Conservation (phyloP, 2,797 vertebrate species). For the Leptoclinus maculatus region DNA sequence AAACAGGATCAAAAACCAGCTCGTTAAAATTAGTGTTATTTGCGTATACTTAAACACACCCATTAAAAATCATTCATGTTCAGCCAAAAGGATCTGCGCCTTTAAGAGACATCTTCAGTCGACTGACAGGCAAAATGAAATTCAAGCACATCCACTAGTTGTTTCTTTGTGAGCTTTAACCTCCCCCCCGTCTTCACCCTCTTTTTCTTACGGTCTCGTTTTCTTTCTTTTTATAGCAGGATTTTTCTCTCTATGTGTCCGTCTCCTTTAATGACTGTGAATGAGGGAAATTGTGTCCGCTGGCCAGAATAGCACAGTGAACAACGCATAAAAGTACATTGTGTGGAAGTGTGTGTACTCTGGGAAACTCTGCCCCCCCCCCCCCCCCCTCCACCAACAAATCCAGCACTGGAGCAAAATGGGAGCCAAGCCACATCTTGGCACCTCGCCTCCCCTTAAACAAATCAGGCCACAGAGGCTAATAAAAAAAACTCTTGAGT, state of each 20-base stretch:
- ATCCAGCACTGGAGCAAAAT: slow-evolving; percentile 75
- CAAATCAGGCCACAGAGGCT: slow-evolving; percentile 83
- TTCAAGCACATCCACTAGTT: slow-evolving; percentile 37
- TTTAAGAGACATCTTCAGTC: slow-evolving; percentile 35
- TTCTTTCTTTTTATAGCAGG: slow-evolving; percentile 5
- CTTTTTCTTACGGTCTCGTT: not conserved
- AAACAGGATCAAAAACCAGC: not conserved
- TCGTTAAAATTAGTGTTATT: not conserved
- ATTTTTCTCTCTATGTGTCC: slow-evolving; percentile 47
- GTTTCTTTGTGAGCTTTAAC: slow-evolving; percentile 36
- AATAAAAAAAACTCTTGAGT: slow-evolving; percentile 73
- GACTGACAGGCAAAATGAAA: slow-evolving; percentile 20
- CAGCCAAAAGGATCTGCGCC: slow-evolving; percentile 25
- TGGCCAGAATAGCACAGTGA: slow-evolving; percentile 42
- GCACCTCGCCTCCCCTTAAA: slow-evolving; percentile 78
- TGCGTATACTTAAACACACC: slow-evolving; percentile 1
- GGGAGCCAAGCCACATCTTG: slow-evolving; percentile 79
- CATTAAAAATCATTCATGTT: slow-evolving; percentile 4
- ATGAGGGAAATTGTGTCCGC: slow-evolving; percentile 44
- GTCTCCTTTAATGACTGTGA: slow-evolving; percentile 54
- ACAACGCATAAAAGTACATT: slow-evolving; percentile 58
- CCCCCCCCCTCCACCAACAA: slow-evolving; percentile 59
- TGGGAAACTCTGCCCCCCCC: slow-evolving; percentile 64
- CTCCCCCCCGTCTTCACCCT: not conserved
- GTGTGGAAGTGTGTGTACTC: slow-evolving; percentile 60